Percentiles rank a stretch among this genome's conserved stretches.
phyloP scores from a whole-genome alignment of 2,888 invertebrate species.

The Acleris sparsana region DNA sequence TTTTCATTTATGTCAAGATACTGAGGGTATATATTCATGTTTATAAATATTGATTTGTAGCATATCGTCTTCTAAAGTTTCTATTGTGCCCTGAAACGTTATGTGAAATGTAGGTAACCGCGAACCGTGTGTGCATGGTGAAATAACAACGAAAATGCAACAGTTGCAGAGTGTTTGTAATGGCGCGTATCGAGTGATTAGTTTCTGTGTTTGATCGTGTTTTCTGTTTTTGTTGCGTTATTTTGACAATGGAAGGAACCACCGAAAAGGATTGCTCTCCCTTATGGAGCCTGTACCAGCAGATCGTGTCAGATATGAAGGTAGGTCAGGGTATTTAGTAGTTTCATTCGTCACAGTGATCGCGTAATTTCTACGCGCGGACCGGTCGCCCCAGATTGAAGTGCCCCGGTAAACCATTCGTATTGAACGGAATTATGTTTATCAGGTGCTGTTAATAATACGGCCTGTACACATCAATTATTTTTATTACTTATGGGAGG shows the following conservation, averaged over 20 bases:
- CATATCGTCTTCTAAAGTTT: constrained; percentile 57
- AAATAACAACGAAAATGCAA: constrained; percentile 64
- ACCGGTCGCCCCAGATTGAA: constrained; percentile 56
- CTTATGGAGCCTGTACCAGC: constrained; percentile 96
- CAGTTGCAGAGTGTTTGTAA: constrained; percentile 61
- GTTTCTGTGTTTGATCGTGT: constrained; percentile 59
- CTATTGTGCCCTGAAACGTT: constrained; percentile 54
- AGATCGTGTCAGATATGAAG: constrained; percentile 98
- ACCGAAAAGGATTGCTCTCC: constrained; percentile 93
- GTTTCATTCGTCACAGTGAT: constrained; percentile 25
- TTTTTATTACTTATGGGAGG: constrained; percentile 13
- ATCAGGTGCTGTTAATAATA: constrained; percentile 42
- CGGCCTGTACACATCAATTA: constrained; percentile 20
- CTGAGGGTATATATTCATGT: constrained; percentile 70
- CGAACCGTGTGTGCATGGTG: constrained; percentile 45
- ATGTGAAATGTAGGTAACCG: constrained; percentile 72
- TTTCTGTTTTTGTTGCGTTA: constrained; percentile 60
- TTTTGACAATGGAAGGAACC: constrained; percentile 87
- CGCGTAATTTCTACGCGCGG: constrained; percentile 40
- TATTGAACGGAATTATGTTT: constrained; percentile 55
- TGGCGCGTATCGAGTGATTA: constrained; percentile 63
- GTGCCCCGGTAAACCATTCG: constrained; percentile 59
- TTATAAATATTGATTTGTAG: constrained; percentile 83
- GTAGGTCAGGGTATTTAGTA: constrained; percentile 82
- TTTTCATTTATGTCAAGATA: constrained; percentile 51